phyloP scores from a whole-genome alignment of 2,888 invertebrate species.

The Tipula vernalis region DNA sequence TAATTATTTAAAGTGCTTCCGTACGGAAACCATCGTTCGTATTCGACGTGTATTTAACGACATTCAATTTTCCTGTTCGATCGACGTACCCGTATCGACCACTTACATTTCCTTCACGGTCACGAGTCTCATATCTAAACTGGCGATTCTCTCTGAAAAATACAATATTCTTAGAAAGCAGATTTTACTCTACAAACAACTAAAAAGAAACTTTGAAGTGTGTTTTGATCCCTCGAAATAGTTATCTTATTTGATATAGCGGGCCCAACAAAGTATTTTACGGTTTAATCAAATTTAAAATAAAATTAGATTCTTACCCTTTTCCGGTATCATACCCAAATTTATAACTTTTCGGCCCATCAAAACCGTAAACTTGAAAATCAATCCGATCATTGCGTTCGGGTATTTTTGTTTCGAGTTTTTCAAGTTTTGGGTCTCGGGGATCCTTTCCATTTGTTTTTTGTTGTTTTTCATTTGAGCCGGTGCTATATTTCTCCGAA shows the following conservation, averaged over 20 bases:
- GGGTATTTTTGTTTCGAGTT: neutral
- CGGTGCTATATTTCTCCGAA: neutral
- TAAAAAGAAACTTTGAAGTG: too few relatives aligned
- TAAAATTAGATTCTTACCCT: constrained; percentile 43
- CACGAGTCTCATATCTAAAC: constrained; percentile 66
- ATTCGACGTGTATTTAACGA: constrained; percentile 62
- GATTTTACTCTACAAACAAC: neutral
- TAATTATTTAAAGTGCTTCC: constrained; percentile 24
- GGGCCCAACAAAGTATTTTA: too few relatives aligned
- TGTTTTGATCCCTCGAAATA: too few relatives aligned
- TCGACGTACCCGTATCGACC: constrained; percentile 75
- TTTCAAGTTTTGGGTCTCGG: neutral
- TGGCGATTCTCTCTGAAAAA: constrained; percentile 59
- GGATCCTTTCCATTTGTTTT: neutral
- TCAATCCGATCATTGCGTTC: constrained; percentile 33
- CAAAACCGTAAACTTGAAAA: constrained; percentile 72
- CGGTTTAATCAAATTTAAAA: neutral
- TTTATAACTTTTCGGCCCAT: constrained; percentile 69
- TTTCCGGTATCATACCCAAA: constrained; percentile 76
- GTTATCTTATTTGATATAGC: too few relatives aligned
- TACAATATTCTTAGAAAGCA: neutral
- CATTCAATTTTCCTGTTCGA: constrained; percentile 57
- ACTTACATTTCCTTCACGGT: constrained; percentile 59
- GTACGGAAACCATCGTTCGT: constrained; percentile 59
- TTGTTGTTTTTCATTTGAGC: neutral